phyloP scores from a whole-genome alignment of 2,113 vertebrate species.

The Scomber japonicus region DNA sequence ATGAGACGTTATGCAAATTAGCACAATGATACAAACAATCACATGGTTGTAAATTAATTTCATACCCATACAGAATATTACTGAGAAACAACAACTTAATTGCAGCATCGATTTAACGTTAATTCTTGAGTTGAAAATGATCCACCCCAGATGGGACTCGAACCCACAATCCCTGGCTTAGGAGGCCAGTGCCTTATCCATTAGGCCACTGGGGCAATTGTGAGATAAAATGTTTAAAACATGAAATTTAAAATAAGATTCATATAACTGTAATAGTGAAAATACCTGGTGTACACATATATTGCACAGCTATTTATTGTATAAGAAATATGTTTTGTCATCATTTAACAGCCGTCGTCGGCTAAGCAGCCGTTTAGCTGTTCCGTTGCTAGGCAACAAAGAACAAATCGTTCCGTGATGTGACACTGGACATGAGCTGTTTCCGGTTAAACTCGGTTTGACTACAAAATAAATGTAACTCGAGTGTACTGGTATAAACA shows the following conservation, averaged over 20 bases:
- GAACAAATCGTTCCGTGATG: not conserved
- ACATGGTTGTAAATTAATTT: too few relatives aligned
- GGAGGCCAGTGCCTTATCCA: conserved; percentile 83
- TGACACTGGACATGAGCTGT: not conserved
- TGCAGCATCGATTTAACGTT: too few relatives aligned
- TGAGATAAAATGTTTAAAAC: too few relatives aligned
- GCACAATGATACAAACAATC: too few relatives aligned
- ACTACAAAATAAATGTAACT: conserved; percentile 43
- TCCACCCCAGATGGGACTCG: conserved; percentile 71
- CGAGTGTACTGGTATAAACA: rapidly evolving
- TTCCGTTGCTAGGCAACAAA: conserved; percentile 66
- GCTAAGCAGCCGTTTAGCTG: rapidly evolving
- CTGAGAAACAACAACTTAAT: too few relatives aligned
- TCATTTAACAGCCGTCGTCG: not conserved
- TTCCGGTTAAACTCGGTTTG: conserved; percentile 16
- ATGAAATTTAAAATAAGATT: too few relatives aligned
- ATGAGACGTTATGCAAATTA: too few relatives aligned
- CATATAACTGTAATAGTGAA: too few relatives aligned
- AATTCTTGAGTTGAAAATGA: not conserved
- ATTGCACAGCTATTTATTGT: too few relatives aligned
- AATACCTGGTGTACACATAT: too few relatives aligned
- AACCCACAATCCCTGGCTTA: conserved; percentile 74
- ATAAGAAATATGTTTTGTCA: not conserved
- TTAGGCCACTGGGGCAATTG: conserved; percentile 80
- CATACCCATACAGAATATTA: too few relatives aligned